Evolutionary conservation across 2,113 vertebrate species (phyloP), one percentile per base, ranked within the genome.

Genomic region (Gymnorhina tibicen): DNA sequence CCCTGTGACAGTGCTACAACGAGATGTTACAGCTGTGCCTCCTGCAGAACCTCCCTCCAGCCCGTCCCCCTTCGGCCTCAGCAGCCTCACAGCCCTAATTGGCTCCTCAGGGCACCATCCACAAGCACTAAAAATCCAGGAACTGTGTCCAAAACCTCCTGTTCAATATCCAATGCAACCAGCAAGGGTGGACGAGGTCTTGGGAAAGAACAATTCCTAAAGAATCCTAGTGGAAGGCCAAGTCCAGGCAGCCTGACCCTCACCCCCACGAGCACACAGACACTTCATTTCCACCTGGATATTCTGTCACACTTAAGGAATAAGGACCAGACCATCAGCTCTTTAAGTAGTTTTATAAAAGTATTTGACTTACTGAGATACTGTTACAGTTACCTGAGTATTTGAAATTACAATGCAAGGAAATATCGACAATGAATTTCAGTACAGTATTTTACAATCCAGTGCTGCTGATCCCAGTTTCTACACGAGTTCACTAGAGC

Each of bases 341-440:
- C 69, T 66, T 97, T 87, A 91, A 97, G 94, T 77, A 97, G 95
- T 94, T 97, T 98, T 98, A 97, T 97, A 98, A 98, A 98, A 98
- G 96, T 96, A 97, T 94, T 96, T 97, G 96, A 97, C 94, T 97
- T 95, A 63, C 75, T 96, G 91, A 97, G 93, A 93, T 96, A 96
- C 90, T 96, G 97, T 96, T 95, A 97, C 95, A 97, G 93, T 98
- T 98, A 98, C 97, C 97, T 97, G 97, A 98, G 97, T 95, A 97
- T 97, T 90, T 94, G 85, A 97, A 98, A 94, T 97, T 96, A 97
- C 96, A 98, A 93, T 94, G 79, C 93, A 97, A 97, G 96, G 94
- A 97, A 95, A 96, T 96, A 70, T 96, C 33, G 42, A 97, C 93
- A 97, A 97, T 87, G 91, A 95, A 96, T 96, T 96, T 94, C 91